Evolutionary conservation across 2,888 invertebrate genomes (phyloP).

Genomic region (Drosophila merina): DNA sequence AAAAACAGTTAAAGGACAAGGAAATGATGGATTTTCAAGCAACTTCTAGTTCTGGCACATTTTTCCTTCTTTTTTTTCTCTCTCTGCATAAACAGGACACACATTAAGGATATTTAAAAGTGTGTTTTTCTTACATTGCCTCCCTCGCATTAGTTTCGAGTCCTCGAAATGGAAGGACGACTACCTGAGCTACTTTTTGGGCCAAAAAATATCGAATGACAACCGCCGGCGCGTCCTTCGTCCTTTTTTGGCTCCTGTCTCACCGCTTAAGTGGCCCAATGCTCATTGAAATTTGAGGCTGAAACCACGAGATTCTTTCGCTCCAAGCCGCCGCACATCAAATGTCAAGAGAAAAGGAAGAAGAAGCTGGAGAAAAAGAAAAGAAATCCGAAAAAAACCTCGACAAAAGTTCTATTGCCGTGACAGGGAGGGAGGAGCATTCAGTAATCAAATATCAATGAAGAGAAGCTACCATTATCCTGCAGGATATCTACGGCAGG

Average conservation of each 20-base stretch:
- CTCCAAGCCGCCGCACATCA: slow-evolving; percentile 57
- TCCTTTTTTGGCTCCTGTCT: neutral
- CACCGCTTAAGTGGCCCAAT: slow-evolving; percentile 65
- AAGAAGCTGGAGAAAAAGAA: slow-evolving; percentile 11
- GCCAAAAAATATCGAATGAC: slow-evolving; percentile 62
- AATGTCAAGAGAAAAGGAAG: slow-evolving; percentile 60
- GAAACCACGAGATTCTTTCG: slow-evolving; percentile 13
- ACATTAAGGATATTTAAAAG: slow-evolving; percentile 18
- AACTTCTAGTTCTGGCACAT: no score
- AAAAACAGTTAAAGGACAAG: neutral
- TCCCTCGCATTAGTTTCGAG: slow-evolving; percentile 32
- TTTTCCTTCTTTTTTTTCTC: neutral
- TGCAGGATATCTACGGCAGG: neutral
- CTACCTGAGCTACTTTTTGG: slow-evolving; percentile 61
- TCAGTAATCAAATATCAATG: slow-evolving; percentile 72
- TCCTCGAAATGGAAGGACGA: neutral
- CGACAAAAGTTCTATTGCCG: slow-evolving; percentile 56
- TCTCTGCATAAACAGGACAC: neutral
- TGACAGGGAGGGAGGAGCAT: slow-evolving; percentile 3
- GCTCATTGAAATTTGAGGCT: slow-evolving; percentile 70
- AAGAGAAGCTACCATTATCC: slow-evolving; percentile 22
- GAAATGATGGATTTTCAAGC: no score
- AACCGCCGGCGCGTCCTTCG: slow-evolving; percentile 39
- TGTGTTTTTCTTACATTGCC: slow-evolving; percentile 26
- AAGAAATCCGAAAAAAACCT: slow-evolving; percentile 17